phyloP scores from a whole-genome alignment of 2,113 vertebrate species.

The Perognathus longimembris region DNA sequence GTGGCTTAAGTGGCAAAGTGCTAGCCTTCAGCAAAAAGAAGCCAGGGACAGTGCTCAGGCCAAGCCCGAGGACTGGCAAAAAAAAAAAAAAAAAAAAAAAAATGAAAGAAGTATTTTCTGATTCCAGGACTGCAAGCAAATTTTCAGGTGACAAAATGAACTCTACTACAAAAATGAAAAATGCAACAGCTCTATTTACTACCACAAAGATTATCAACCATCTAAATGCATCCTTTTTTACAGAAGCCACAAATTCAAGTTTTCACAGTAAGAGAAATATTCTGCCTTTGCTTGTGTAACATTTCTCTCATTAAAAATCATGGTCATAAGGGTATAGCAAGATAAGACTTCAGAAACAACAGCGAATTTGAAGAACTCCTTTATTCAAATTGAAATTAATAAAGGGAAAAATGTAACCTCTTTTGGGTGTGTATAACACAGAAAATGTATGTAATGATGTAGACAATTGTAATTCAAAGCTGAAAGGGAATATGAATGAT shows the following conservation, averaged over 20 bases:
- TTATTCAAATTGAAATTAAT: neutral
- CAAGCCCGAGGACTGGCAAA: no score
- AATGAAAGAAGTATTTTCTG: neutral
- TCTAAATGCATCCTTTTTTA: neutral
- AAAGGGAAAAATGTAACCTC: neutral
- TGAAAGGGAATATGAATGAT: neutral
- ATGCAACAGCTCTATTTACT: neutral
- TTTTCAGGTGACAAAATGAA: slow-evolving; percentile 42
- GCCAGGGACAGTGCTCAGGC: no score
- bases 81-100: no score
- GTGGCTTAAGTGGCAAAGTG: no score
- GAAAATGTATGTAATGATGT: neutral
- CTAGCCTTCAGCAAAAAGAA: no score
- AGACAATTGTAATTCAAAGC: neutral
- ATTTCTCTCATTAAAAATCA: neutral
- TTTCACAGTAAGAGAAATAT: neutral
- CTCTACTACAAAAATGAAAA: slow-evolving; percentile 8
- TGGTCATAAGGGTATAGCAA: neutral
- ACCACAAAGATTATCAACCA: slow-evolving; percentile 26
- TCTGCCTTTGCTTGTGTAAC: neutral
- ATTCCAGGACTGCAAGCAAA: slow-evolving; percentile 3
- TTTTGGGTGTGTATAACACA: neutral
- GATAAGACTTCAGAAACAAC: neutral
- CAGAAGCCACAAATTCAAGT: neutral
- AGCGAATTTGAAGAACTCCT: neutral